Conservation (phyloP, 2,797 vertebrate genomes). For the Pogoniulus pusillus region DNA sequence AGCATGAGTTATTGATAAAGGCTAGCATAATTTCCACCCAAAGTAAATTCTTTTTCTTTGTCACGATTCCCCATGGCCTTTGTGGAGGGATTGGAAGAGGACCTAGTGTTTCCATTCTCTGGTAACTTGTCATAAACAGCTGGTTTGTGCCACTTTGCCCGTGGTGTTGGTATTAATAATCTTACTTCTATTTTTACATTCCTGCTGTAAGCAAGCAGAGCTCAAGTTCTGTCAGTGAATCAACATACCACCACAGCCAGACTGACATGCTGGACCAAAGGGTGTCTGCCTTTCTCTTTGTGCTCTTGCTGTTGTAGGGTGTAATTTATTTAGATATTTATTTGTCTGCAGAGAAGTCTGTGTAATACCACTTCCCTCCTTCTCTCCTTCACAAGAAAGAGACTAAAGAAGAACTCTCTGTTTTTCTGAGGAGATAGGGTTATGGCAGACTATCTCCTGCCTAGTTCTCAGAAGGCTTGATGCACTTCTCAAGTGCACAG, state of each 20-base stretch:
- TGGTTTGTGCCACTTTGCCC: not conserved
- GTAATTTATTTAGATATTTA: not conserved
- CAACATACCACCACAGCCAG: not conserved
- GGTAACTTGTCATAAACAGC: not conserved
- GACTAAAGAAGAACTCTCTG: not conserved
- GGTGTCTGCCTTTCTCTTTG: not conserved
- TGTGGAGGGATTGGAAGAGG: fast-evolving
- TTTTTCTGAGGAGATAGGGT: not conserved
- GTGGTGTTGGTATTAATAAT: not conserved
- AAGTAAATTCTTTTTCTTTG: not conserved
- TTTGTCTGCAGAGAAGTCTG: not conserved
- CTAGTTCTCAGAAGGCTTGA: not conserved
- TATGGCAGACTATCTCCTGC: not conserved
- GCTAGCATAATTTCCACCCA: not conserved
- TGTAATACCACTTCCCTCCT: not conserved
- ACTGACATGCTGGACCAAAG: not conserved
- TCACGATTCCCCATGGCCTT: not conserved
- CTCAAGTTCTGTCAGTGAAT: not conserved
- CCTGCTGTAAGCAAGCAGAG: not conserved
- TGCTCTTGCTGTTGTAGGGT: not conserved
- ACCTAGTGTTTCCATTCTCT: not conserved
- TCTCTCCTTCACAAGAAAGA: not conserved
- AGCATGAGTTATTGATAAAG: not conserved
- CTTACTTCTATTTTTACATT: not conserved
- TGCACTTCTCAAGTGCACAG: not conserved